A percentile compares a stretch with the other conserved stretches of the same genome.
phyloP scores from a whole-genome alignment of 92 coral and sea anemone genomes.

The Parazoanthus darwini region DNA sequence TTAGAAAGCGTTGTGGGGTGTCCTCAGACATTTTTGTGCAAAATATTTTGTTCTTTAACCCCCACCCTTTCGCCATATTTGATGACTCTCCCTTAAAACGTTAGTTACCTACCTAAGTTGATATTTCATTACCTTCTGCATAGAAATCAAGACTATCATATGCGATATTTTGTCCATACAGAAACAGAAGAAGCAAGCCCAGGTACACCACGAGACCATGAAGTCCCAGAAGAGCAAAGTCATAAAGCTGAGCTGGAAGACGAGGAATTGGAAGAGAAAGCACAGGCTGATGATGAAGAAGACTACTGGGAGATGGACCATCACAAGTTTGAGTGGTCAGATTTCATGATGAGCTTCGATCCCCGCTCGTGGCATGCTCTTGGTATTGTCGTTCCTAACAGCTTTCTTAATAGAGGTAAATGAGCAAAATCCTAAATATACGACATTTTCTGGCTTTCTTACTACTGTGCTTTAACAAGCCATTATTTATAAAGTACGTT shows the following conservation, averaged over 20 bases:
- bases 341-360: slow-evolving; percentile 73
- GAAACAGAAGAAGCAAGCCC: background rate
- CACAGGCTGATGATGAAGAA: slow-evolving; percentile 36
- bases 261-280: slow-evolving; percentile 44
- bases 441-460: background rate
- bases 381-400: slow-evolving; percentile 82
- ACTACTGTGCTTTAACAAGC: no score
- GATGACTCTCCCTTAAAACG: no score
- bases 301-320: slow-evolving; percentile 90
- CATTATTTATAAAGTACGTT: no score
- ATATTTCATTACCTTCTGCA: no score
- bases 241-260: slow-evolving; percentile 2
- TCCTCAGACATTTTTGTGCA: background rate
- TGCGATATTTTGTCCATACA: background rate
- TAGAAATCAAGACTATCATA: background rate
- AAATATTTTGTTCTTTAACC: background rate
- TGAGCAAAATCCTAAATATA: background rate
- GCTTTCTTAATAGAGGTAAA: slow-evolving; percentile 85
- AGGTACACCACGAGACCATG: slow-evolving; percentile 6
- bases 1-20: no score
- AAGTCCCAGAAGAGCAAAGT: slow-evolving; percentile 21
- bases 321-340: slow-evolving; percentile 96
- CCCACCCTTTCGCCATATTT: no score
- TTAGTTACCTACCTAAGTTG: no score
- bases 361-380: slow-evolving; percentile 97